phyloP scores from a whole-genome alignment of 2,888 invertebrate species.

The Hirudinaria manillensis region DNA sequence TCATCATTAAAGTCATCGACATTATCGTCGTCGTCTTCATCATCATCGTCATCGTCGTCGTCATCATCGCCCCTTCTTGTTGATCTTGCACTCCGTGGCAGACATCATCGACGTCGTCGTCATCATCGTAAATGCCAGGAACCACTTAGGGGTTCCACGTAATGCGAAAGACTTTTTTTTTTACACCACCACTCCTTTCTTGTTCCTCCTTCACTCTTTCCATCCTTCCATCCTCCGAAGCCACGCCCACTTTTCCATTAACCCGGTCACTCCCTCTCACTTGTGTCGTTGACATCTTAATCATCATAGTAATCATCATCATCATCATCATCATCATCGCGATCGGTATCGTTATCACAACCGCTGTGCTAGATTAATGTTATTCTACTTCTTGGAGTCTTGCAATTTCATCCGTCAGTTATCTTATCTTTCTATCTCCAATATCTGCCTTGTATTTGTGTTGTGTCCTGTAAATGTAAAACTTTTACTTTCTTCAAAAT shows the following conservation, averaged over 20 bases:
- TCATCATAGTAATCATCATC: neutral
- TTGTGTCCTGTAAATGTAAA: too few species aligned
- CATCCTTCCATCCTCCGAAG: neutral
- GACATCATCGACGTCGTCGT: slow-evolving; percentile 13
- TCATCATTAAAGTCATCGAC: neutral
- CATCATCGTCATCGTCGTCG: slow-evolving; percentile 13
- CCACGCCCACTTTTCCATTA: slow-evolving; percentile 6
- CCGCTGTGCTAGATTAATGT: neutral
- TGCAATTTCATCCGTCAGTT: neutral
- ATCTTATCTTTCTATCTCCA: neutral
- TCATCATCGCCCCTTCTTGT: slow-evolving; percentile 9
- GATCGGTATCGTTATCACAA: neutral
- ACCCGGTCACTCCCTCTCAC: neutral
- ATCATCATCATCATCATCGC: neutral
- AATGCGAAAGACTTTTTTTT: neutral
- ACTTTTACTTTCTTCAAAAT: too few species aligned
- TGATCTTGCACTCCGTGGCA: slow-evolving; percentile 2
- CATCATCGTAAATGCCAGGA: slow-evolving; percentile 8
- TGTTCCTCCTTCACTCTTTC: slow-evolving; percentile 2
- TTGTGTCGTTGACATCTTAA: neutral
- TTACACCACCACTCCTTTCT: neutral
- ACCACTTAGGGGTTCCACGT: neutral
- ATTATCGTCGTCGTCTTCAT: slow-evolving; percentile 13
- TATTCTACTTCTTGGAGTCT: neutral
- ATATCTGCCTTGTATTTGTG: too few species aligned